These are phyloP conservation scores for Drosophila bipectinata DNA, from an alignment of 1,140 invertebrate genomes.

Conservation along the genomic window DNA sequence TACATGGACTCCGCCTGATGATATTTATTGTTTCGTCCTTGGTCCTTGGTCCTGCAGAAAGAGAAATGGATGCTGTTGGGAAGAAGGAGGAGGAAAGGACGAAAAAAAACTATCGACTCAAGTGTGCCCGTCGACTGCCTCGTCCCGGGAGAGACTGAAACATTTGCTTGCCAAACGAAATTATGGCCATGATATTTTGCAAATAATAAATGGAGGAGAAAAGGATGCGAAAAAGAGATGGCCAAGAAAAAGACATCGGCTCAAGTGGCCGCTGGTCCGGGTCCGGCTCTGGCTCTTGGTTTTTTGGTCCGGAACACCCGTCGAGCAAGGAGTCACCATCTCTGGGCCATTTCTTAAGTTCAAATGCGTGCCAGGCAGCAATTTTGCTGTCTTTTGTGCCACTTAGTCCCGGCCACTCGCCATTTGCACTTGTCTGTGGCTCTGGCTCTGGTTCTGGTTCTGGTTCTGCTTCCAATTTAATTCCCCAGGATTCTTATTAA, in stretches of 20 bases:
- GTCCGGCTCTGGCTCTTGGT: neutral
- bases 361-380: slow-evolving; percentile 56
- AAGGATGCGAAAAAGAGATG: slow-evolving; percentile 1
- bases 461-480: slow-evolving; percentile 32
- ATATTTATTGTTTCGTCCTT: slow-evolving; percentile 39
- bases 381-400: slow-evolving; percentile 53
- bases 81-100: neutral
- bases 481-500: slow-evolving; percentile 19
- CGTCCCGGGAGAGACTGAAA: slow-evolving; percentile 23
- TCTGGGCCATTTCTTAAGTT: slow-evolving; percentile 32
- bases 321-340: slow-evolving; percentile 27
- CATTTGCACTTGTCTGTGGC: slow-evolving; percentile 35
- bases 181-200: slow-evolving; percentile 65
- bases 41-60: slow-evolving; percentile 53
- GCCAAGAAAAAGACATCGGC: slow-evolving; percentile 10
- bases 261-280: slow-evolving; percentile 14
- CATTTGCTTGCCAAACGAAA: slow-evolving; percentile 59
- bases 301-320: slow-evolving; percentile 46
- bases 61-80: slow-evolving; percentile 31
- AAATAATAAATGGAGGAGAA: slow-evolving; percentile 29
- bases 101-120: slow-evolving; percentile 50
- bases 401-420: slow-evolving; percentile 15
- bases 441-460: slow-evolving; percentile 10
- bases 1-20: slow-evolving; percentile 38
- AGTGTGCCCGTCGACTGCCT: slow-evolving; percentile 52